Evolutionary conservation across 2,797 vertebrate species (phyloP), one percentile per base, ranked within the genome.

Genomic region (Mycteria americana): DNA sequence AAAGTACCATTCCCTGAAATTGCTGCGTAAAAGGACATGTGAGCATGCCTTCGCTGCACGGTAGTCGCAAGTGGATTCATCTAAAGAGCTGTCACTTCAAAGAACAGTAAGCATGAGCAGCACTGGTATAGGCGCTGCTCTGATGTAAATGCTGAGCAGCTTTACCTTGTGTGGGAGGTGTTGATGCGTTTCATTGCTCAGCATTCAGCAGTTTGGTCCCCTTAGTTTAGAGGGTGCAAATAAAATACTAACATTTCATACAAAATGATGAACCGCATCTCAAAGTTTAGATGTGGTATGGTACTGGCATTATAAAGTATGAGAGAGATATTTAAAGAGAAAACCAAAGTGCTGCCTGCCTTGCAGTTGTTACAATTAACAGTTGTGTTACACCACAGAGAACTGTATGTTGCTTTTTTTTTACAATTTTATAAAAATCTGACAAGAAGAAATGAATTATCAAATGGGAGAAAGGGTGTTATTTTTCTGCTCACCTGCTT

Each of bases 401-500:
- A 56, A 54, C 15, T 45, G 9, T 27, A n/a, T 28, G 11, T 72
- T 84, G 8, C 14, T 2, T 25, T 39, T 15, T 12, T 67, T 43
- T 56, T 9, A 30, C 5, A 19, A 11, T 72, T 92, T 89, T 46
- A 35, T 79, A 43, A 73, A 88, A 79, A 70, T 74, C 35, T 69
- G 35, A 33, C 5, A 46, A 33, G 80, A 78, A 72, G 31, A 75
- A 88, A 75, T 45, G 4, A 63, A 13, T 74, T 84, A 39, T 77
- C n/a, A 88, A 73, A 37, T 10, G 21, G 62, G 27, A 15, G 12
- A 64, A 78, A 35, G 43, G 12, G 2, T 48, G 11, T 33, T 93
- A 1, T 89, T 82, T 67, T 97, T 97, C 94, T 97, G 92, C 97
- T 90, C 80, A 59, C 50, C 64, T 83, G n/a, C 41, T 87, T 98